phyloP scores from a whole-genome alignment of 2,113 vertebrate genomes.

The Philantomba maxwellii region DNA sequence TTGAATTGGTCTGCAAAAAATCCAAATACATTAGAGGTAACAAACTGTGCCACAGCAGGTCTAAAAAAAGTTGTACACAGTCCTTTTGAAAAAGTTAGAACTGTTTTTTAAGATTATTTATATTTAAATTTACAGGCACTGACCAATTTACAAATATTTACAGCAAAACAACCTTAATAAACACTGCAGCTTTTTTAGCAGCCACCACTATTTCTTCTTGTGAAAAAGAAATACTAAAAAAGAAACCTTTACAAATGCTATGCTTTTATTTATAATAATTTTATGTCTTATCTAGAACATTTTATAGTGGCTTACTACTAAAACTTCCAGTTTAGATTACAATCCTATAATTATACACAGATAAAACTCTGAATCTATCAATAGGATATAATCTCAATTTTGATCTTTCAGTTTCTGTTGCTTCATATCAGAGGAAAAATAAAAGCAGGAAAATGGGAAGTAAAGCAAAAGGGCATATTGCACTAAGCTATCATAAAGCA shows the following conservation, averaged over 20 bases:
- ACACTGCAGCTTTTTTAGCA: conserved; percentile 57
- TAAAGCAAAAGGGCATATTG: conserved; percentile 57
- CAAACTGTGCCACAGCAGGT: conserved; percentile 73
- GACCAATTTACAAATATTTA: conserved; percentile 75
- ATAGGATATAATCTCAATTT: conserved; percentile 54
- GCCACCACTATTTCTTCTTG: conserved; percentile 45
- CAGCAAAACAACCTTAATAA: conserved; percentile 44
- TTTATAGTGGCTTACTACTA: conserved; percentile 55
- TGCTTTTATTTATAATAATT: conserved; percentile 45
- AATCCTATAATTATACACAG: conserved; percentile 25
- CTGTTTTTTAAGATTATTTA: conserved; percentile 58
- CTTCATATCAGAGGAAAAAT: conserved; percentile 48
- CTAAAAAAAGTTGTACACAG: conserved; percentile 57
- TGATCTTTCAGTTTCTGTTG: conserved; percentile 29
- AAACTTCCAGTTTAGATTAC: conserved; percentile 72
- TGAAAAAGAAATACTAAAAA: conserved; percentile 63
- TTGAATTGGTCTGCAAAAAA: conserved; percentile 65
- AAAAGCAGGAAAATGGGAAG: conserved; percentile 54
- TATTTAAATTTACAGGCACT: conserved; percentile 66
- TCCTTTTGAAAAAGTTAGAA: conserved; percentile 63
- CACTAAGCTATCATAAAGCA: conserved; percentile 64
- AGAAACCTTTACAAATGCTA: conserved; percentile 52
- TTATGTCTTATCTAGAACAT: conserved; percentile 42
- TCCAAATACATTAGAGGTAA: conserved; percentile 59
- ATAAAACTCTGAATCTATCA: conserved; percentile 39